Percentiles rank a stretch among this genome's conserved stretches.
Conservation (phyloP, 2,888 invertebrate genomes). For the Eilema griseolum region DNA sequence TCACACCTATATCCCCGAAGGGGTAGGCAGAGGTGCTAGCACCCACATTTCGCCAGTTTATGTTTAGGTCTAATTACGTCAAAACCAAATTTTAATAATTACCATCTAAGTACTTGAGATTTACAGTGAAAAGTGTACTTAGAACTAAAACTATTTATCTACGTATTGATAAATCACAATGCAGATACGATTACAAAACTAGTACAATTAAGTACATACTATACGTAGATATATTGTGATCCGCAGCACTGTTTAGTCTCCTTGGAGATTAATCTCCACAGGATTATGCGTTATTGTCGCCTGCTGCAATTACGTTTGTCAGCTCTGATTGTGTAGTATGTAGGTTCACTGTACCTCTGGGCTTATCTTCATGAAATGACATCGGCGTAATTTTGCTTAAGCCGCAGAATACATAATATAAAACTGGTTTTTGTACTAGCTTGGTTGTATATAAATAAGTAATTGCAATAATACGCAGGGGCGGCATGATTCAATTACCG, state of each 20-base stretch:
- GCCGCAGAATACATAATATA: background rate
- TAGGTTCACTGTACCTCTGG: slow-evolving; percentile 1
- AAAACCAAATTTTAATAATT: no score
- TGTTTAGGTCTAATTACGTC: no score
- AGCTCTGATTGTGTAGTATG: slow-evolving; percentile 17
- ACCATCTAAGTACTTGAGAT: no score
- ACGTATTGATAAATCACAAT: background rate
- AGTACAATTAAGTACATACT: background rate
- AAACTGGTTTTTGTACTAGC: background rate
- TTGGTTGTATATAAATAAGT: no score
- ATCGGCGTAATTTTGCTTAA: background rate
- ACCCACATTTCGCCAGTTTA: no score
- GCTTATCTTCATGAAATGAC: slow-evolving; percentile 4
- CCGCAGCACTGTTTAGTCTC: slow-evolving; percentile 15
- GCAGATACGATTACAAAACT: background rate
- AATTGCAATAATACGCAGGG: no score
- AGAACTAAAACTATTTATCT: no score
- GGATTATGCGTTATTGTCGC: slow-evolving; percentile 44
- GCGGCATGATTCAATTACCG: no score
- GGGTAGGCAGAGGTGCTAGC: no score
- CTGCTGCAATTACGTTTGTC: slow-evolving; percentile 32
- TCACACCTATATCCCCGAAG: no score
- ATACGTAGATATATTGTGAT: slow-evolving; percentile 1
- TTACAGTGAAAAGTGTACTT: no score
- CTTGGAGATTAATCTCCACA: slow-evolving; percentile 35